phyloP scores from a whole-genome alignment of 2,113 vertebrate species.

The Aleadryas rufinucha region DNA sequence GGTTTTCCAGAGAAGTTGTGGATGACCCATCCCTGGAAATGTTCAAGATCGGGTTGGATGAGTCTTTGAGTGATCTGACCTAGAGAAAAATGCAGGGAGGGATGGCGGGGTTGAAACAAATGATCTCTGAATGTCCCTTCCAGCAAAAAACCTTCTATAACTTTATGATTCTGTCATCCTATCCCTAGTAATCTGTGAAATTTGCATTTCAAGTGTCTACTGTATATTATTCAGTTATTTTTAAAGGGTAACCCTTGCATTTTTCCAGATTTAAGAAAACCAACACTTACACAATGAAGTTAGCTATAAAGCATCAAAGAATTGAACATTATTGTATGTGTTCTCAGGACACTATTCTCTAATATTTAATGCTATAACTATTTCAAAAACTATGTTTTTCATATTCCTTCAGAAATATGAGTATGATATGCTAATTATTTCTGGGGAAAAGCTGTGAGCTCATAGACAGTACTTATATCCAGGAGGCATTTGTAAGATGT shows the following conservation, averaged over 20 bases:
- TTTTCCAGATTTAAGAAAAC: background rate
- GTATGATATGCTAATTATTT: background rate
- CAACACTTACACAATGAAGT: background rate
- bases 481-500: background rate
- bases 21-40: too few relatives aligned
- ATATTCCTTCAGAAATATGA: background rate
- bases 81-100: background rate
- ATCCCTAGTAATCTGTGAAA: background rate
- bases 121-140: background rate
- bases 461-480: background rate
- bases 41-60: background rate
- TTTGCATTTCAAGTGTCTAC: background rate
- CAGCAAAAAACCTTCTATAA: background rate
- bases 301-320: background rate
- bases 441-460: background rate
- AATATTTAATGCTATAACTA: background rate
- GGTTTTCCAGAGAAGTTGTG: background rate
- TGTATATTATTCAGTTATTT: background rate
- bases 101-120: background rate
- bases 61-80: background rate
- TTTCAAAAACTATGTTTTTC: background rate
- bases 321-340: background rate
- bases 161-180: background rate
- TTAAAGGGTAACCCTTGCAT: background rate
- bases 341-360: background rate